Conservation (phyloP, 2,113 vertebrate species). For the Hymenochirus boettgeri region DNA sequence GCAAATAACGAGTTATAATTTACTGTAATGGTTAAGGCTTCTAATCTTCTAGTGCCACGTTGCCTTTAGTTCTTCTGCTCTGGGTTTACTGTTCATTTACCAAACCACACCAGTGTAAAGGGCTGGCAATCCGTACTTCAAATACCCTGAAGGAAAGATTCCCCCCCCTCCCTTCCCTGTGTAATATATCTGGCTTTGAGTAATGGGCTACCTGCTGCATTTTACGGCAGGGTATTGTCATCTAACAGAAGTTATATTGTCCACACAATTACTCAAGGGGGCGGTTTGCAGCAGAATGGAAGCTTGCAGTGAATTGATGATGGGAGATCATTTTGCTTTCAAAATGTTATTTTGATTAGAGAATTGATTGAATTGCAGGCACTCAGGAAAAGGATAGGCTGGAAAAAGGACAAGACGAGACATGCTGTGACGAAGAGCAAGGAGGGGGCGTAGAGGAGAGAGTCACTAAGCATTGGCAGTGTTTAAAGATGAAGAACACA, state of each 20-base stretch:
- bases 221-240: background rate
- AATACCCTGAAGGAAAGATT: background rate
- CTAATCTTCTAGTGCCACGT: no score
- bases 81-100: background rate
- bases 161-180: background rate
- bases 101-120: background rate
- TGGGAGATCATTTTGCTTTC: conserved; percentile 23
- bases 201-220: background rate
- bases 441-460: no score
- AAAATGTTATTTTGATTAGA: conserved; percentile 33
- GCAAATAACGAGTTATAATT: no score
- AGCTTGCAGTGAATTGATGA: background rate
- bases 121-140: background rate
- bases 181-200: conserved; percentile 1
- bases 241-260: background rate
- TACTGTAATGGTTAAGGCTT: no score
- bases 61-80: no score
- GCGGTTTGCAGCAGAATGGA: background rate
- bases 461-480: background rate
- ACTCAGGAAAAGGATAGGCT: conserved; percentile 10
- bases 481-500: background rate
- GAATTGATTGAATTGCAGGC: conserved; percentile 34
- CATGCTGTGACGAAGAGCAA: background rate
- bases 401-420: background rate
- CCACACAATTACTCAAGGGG: conserved; percentile 7